Percentiles rank a stretch among this genome's conserved stretches.
Evolutionary conservation across 2,888 invertebrate genomes (phyloP).

Genomic region (Erebia palarica): DNA sequence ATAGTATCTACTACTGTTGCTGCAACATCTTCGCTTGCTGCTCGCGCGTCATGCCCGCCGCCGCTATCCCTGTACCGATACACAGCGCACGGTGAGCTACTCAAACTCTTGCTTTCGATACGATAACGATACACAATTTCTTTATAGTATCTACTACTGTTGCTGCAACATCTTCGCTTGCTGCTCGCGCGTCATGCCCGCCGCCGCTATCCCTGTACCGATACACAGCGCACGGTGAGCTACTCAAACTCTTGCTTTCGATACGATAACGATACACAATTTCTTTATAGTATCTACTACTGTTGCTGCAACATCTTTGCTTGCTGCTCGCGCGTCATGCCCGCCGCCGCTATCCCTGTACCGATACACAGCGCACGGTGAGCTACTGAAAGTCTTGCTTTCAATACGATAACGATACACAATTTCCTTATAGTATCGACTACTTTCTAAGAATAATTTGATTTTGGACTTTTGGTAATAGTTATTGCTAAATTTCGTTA

Average conservation of each 20-base stretch:
- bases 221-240: neutral
- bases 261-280: too few relatives aligned
- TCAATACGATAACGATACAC: too few relatives aligned
- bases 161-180: conserved; percentile 87
- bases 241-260: neutral
- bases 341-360: conserved; percentile 71
- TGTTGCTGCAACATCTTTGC: conserved; percentile 87
- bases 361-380: neutral
- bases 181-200: conserved; percentile 80
- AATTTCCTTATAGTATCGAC: too few relatives aligned
- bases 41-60: conserved; percentile 79
- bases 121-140: too few relatives aligned
- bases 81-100: neutral
- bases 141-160: conserved; percentile 77
- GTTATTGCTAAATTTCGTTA: too few relatives aligned
- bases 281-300: conserved; percentile 67
- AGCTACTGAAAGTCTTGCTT: neutral
- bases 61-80: conserved; percentile 61
- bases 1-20: conserved; percentile 82
- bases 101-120: too few relatives aligned
- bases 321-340: conserved; percentile 83
- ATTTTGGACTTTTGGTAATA: too few relatives aligned
- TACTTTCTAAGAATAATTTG: too few relatives aligned
- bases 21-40: conserved; percentile 86
- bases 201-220: conserved; percentile 67